These are phyloP conservation scores for Armadillidium nasatum DNA, from an alignment of 1,140 invertebrate species.

Conservation along the genomic window DNA sequence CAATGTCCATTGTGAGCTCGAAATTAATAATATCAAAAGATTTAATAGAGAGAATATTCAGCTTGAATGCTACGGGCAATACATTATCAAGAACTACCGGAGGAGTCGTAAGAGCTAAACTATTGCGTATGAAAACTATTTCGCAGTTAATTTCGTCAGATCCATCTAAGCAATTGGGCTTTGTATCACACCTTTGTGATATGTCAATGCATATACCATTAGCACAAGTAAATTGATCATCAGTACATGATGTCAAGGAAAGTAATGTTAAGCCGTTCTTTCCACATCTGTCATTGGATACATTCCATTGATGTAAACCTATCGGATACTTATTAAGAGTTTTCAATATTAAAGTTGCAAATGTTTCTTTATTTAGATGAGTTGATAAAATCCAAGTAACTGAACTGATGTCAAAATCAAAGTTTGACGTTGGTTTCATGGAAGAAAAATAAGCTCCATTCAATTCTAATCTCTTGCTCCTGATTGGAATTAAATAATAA, in stretches of 20 bases:
- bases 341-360: neutral
- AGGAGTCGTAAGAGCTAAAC: neutral
- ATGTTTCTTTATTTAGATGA: neutral
- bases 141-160: constrained; percentile 47
- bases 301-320: constrained; percentile 7
- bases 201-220: constrained; percentile 45
- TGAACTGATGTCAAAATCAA: no score
- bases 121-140: neutral
- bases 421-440: no score
- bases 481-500: neutral
- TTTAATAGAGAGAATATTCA: neutral
- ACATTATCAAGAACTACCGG: neutral
- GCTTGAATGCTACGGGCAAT: neutral
- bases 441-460: neutral
- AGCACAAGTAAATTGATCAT: constrained; percentile 45
- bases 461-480: neutral
- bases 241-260: constrained; percentile 18
- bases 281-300: neutral
- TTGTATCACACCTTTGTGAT: constrained; percentile 51
- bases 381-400: neutral
- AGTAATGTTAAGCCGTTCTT: neutral
- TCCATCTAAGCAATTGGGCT: constrained; percentile 55
- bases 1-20: neutral
- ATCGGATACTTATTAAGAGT: neutral
- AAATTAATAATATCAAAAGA: neutral